Conservation (phyloP, 2,113 vertebrate genomes). For the Notarius quadriscutis region DNA sequence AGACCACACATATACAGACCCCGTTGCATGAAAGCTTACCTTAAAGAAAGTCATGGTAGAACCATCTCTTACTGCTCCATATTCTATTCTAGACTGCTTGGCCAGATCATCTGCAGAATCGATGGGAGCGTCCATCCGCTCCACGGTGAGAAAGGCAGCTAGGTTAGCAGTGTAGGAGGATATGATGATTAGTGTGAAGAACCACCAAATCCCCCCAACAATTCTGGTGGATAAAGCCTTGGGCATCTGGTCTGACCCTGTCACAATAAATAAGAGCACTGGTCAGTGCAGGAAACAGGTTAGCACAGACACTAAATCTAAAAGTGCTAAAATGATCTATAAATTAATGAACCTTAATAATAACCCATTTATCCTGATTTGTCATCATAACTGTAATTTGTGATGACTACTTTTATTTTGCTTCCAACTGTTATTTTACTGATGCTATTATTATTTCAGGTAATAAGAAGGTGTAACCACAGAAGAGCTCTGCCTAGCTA, state of each 20-base stretch:
- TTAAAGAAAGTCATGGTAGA: conserved; percentile 99
- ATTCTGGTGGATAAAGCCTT: conserved; percentile 93
- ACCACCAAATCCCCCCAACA: conserved; percentile 98
- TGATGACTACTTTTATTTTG: neutral
- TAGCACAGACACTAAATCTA: no score
- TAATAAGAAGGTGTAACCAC: neutral
- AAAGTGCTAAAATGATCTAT: neutral
- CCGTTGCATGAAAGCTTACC: conserved; percentile 69
- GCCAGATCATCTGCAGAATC: conserved; percentile 83
- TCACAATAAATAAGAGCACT: conserved; percentile 56
- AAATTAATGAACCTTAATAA: neutral
- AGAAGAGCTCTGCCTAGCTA: no score
- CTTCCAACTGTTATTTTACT: neutral
- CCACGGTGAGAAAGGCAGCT: conserved; percentile 96
- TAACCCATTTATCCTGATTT: neutral
- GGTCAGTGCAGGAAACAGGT: conserved; percentile 1
- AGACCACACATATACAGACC: neutral
- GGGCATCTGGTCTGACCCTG: conserved; percentile 98
- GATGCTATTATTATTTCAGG: neutral
- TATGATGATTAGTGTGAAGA: conserved; percentile 98
- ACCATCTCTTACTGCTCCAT: conserved; percentile 92
- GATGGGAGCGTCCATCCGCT: conserved; percentile 94
- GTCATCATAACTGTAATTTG: neutral
- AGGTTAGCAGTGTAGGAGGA: conserved; percentile 98
- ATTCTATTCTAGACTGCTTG: conserved; percentile 96